A percentile compares a stretch with the other conserved stretches of the same genome.
Conservation (phyloP, 2,113 vertebrate species). For the Pachyramphus minor region DNA sequence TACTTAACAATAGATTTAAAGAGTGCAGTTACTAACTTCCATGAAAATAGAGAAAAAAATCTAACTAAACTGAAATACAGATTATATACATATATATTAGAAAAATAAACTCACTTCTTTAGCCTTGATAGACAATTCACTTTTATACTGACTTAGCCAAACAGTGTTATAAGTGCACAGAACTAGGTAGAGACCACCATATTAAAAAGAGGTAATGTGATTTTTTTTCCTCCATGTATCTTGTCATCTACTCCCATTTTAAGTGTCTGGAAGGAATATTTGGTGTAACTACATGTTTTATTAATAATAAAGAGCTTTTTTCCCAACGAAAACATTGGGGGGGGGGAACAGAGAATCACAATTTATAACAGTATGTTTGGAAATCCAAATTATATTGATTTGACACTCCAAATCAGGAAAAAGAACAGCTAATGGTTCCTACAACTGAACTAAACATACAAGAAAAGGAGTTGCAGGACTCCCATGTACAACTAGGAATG, state of each 20-base stretch:
- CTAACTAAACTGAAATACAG: background rate
- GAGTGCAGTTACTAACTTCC: background rate
- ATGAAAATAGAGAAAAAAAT: background rate
- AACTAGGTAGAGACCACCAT: background rate
- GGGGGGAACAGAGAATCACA: no score
- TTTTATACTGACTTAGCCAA: background rate
- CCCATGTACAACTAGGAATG: fast-evolving
- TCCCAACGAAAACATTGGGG: fast-evolving
- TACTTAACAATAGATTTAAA: background rate
- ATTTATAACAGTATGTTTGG: background rate
- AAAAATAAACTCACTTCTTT: background rate
- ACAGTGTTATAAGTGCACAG: background rate
- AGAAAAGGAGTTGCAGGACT: background rate
- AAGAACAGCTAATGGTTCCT: background rate
- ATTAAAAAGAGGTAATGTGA: fast-evolving
- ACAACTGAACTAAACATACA: background rate
- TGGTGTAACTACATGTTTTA: background rate
- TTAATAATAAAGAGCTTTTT: background rate
- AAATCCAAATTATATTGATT: background rate
- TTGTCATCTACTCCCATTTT: background rate
- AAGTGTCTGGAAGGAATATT: background rate
- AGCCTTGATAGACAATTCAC: background rate
- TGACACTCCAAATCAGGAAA: background rate
- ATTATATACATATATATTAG: background rate
- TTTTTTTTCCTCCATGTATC: background rate